Conservation (phyloP, 2,888 invertebrate species). For the Brenthis ino region DNA sequence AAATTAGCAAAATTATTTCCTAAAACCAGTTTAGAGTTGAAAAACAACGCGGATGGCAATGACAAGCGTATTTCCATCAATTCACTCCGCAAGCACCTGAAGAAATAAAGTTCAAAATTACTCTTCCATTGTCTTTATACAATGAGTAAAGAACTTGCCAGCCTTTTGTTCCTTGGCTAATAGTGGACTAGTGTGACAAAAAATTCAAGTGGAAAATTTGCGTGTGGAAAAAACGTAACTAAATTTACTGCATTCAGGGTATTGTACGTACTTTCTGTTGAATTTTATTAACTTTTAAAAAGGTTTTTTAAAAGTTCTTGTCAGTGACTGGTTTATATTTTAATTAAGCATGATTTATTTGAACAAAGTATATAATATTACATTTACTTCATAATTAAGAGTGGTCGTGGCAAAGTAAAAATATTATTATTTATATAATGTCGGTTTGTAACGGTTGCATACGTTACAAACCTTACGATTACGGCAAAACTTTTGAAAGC, state of each 20-base stretch:
- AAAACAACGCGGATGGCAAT: slow-evolving; percentile 21
- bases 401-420: too few relatives aligned
- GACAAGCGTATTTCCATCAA: slow-evolving; percentile 31
- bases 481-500: too few relatives aligned
- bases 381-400: too few relatives aligned
- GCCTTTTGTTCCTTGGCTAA: slow-evolving; percentile 64
- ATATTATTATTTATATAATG: too few relatives aligned
- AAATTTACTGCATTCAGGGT: slow-evolving; percentile 5
- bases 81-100: slow-evolving; percentile 44
- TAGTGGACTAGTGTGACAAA: slow-evolving; percentile 36
- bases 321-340: too few relatives aligned
- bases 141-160: slow-evolving; percentile 49
- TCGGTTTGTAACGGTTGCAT: too few relatives aligned
- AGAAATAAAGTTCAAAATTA: slow-evolving; percentile 45
- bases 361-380: too few relatives aligned
- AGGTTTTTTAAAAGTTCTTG: too few relatives aligned
- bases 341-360: too few relatives aligned
- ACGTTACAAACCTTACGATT: too few relatives aligned
- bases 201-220: slow-evolving; percentile 20
- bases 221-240: slow-evolving; percentile 15
- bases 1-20: slow-evolving; percentile 9
- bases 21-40: slow-evolving; percentile 13
- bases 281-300: too few relatives aligned
- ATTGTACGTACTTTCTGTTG: too few relatives aligned
- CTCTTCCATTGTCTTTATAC: slow-evolving; percentile 24